These are phyloP conservation scores for Eueremaeus valkanovi DNA, from an alignment of 2,888 invertebrate species.

Conservation along the genomic window DNA sequence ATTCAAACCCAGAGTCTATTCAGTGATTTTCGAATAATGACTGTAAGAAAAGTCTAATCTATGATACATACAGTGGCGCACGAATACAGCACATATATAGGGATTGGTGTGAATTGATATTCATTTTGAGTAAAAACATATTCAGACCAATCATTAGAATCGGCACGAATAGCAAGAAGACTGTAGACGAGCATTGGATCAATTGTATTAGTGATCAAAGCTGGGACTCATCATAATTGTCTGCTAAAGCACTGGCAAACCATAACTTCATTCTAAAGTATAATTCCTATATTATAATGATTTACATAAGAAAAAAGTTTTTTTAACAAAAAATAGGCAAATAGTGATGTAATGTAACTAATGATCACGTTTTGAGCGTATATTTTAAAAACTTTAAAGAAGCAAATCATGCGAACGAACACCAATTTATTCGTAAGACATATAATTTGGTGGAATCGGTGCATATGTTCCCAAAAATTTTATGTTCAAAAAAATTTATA, in stretches of 20 bases:
- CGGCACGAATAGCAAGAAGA: not conserved
- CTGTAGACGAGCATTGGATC: too few species aligned
- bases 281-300: not conserved
- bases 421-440: not conserved
- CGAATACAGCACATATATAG: not conserved
- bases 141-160: slow-evolving; percentile 11
- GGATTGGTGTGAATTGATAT: not conserved
- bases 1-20: slow-evolving; percentile 6
- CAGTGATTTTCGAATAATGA: not conserved
- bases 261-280: not conserved
- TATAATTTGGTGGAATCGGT: not conserved
- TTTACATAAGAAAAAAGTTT: not conserved
- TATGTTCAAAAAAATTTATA: not conserved
- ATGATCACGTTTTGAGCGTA: not conserved
- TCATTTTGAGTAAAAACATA: not conserved
- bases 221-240: not conserved
- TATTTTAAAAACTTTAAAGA: not conserved
- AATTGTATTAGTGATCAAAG: not conserved
- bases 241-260: not conserved
- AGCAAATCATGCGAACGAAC: not conserved
- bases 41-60: too few species aligned
- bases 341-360: not conserved
- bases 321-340: too few species aligned
- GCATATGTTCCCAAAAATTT: not conserved
- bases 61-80: not conserved